Percentiles rank a stretch among this genome's conserved stretches.
Conservation (phyloP, 2,888 invertebrate genomes). For the Achlya flavicornis region DNA sequence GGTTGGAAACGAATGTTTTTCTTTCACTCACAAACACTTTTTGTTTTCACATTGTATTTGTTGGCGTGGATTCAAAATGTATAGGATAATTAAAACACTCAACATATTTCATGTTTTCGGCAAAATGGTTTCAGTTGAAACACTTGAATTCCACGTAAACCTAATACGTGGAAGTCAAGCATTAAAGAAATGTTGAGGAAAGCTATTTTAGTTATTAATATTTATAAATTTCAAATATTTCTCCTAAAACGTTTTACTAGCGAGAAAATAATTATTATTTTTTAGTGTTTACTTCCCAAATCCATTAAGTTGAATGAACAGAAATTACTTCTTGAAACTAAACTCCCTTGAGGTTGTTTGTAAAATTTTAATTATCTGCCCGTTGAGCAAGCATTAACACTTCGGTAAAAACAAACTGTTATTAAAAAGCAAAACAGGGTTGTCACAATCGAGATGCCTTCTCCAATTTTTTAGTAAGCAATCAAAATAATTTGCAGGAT, state of each 20-base stretch:
- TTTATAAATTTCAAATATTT: constrained; percentile 20
- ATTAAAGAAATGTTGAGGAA: background rate
- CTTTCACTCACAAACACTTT: constrained; percentile 9
- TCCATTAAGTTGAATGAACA: constrained; percentile 52
- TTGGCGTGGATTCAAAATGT: constrained; percentile 11
- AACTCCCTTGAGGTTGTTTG: constrained; percentile 58
- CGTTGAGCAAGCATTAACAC: no score
- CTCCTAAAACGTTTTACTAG: constrained; percentile 22
- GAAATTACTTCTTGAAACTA: constrained; percentile 54
- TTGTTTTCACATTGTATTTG: constrained; percentile 7
- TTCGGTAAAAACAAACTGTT: constrained; percentile 63
- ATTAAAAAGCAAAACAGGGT: constrained; percentile 37
- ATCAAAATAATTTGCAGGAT: constrained; percentile 24
- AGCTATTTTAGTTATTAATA: constrained; percentile 20
- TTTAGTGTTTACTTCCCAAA: constrained; percentile 45
- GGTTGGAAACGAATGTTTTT: constrained; percentile 18
- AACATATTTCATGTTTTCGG: background rate
- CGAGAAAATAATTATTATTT: constrained; percentile 29
- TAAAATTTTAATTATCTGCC: constrained; percentile 74
- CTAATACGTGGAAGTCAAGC: background rate
- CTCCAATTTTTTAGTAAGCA: constrained; percentile 30
- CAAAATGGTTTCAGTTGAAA: background rate
- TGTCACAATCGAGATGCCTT: constrained; percentile 44
- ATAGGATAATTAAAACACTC: background rate
- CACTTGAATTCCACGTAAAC: background rate